These are phyloP conservation scores for Chrysolina americana DNA, from an alignment of 2,888 invertebrate species.

Conservation along the genomic window DNA sequence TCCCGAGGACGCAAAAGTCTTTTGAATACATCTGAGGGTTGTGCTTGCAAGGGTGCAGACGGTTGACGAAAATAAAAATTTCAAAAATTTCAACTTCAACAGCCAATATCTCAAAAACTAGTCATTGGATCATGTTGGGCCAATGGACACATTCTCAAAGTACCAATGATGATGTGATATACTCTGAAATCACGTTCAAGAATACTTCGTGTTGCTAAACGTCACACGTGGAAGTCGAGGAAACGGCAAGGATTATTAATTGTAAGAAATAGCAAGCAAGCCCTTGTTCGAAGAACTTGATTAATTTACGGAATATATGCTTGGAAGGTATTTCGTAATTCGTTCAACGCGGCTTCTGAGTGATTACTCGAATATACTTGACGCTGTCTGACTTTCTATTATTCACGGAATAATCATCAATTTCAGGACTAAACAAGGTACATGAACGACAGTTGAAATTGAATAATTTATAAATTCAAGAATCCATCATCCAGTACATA, in stretches of 20 bases:
- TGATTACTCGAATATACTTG: constrained; percentile 13
- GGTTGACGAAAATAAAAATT: too few relatives aligned
- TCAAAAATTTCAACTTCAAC: too few relatives aligned
- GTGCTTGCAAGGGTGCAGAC: too few relatives aligned
- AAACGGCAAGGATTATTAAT: constrained; percentile 33
- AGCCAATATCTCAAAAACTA: too few relatives aligned
- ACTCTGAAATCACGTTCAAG: neutral
- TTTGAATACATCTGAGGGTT: too few relatives aligned
- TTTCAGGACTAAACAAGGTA: neutral
- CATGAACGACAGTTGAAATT: neutral
- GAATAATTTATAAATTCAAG: neutral
- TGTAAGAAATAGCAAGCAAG: constrained; percentile 35
- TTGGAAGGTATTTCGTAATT: constrained; percentile 16
- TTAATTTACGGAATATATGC: constrained; percentile 38
- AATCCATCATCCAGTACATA: neutral
- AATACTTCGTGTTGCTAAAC: neutral
- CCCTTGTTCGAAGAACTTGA: constrained; percentile 35
- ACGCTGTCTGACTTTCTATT: constrained; percentile 17
- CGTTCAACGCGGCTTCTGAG: constrained; percentile 9
- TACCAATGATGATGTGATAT: too few relatives aligned
- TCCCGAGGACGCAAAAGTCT: too few relatives aligned
- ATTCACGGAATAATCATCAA: constrained; percentile 19
- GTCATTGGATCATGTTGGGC: too few relatives aligned
- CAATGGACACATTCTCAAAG: too few relatives aligned
- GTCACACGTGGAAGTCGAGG: constrained; percentile 12